Evolutionary conservation across 2,113 vertebrate genomes (phyloP).

Genomic region (Micronycteris hirsuta): DNA sequence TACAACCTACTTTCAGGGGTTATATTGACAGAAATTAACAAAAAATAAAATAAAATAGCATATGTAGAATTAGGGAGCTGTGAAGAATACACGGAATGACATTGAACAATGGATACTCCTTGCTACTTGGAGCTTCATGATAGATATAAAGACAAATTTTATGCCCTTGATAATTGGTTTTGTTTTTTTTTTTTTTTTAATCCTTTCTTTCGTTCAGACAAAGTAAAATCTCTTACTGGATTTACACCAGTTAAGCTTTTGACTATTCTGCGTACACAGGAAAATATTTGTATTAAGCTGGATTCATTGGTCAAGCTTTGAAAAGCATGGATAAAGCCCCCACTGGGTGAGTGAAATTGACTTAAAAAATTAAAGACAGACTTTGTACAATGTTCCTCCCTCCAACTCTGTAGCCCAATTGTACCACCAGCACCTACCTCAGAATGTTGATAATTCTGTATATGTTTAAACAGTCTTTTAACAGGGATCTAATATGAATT

Average conservation of each 20-base stretch:
- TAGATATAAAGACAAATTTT: slow-evolving; percentile 57
- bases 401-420: neutral
- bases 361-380: slow-evolving; percentile 15
- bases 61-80: neutral
- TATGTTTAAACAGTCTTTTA: slow-evolving; percentile 46
- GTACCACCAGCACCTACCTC: neutral
- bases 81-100: neutral
- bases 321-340: slow-evolving; percentile 58
- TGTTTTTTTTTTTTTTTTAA: slow-evolving; percentile 25
- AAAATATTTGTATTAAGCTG: slow-evolving; percentile 70
- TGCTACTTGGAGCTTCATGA: slow-evolving; percentile 33
- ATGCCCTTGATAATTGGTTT: slow-evolving; percentile 4
- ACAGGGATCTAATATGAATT: slow-evolving; percentile 34
- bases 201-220: slow-evolving; percentile 61
- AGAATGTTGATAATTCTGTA: slow-evolving; percentile 49
- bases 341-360: slow-evolving; percentile 45
- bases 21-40: slow-evolving; percentile 44
- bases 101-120: neutral
- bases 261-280: slow-evolving; percentile 63
- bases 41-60: slow-evolving; percentile 23
- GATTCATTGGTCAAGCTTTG: slow-evolving; percentile 68
- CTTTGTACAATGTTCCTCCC: neutral
- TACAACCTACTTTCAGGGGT: slow-evolving; percentile 46
- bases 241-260: slow-evolving; percentile 60
- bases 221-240: slow-evolving; percentile 67